A percentile compares a stretch with the other conserved stretches of the same genome.
Conservation (phyloP, 2,888 invertebrate species). For the Lasioglossum morio region DNA sequence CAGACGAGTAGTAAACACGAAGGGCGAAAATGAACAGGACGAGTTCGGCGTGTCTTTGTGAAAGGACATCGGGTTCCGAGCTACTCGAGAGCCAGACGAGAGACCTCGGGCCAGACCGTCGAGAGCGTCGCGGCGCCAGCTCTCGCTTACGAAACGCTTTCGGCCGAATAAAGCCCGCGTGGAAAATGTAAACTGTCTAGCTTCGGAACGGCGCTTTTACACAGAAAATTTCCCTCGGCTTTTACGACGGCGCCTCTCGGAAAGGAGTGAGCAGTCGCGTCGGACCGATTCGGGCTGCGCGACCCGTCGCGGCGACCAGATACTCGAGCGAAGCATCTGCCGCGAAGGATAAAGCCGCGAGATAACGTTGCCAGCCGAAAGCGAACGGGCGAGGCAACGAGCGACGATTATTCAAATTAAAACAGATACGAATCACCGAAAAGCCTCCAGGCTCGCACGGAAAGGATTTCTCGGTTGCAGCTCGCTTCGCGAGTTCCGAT, state of each 20-base stretch:
- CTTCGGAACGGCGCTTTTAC: too few species aligned
- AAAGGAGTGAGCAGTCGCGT: background rate
- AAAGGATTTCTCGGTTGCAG: conserved; percentile 19
- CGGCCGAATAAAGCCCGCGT: conserved; percentile 36
- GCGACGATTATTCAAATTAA: conserved; percentile 52
- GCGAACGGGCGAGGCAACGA: conserved; percentile 3
- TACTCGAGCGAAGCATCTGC: conserved; percentile 28
- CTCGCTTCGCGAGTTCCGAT: conserved; percentile 33
- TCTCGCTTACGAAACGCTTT: background rate
- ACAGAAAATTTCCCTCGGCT: background rate
- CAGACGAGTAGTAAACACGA: conserved; percentile 46
- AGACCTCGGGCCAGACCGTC: conserved; percentile 35
- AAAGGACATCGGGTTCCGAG: conserved; percentile 51
- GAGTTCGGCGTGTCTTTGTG: conserved; percentile 40
- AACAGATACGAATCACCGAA: conserved; percentile 37
- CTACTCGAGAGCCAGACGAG: conserved; percentile 47
- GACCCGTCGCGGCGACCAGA: background rate
- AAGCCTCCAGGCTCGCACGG: conserved; percentile 12
- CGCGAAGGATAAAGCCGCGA: conserved; percentile 36
- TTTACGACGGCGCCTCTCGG: background rate
- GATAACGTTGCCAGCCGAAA: conserved; percentile 30
- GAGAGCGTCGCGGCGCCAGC: conserved; percentile 69
- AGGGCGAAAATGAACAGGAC: conserved; percentile 18
- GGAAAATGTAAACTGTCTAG: conserved; percentile 59
- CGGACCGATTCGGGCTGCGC: background rate